Evolutionary conservation across 2,888 invertebrate genomes (phyloP), one percentile per base, ranked within the genome.

Genomic region (Disparrhopalites patrizii): DNA sequence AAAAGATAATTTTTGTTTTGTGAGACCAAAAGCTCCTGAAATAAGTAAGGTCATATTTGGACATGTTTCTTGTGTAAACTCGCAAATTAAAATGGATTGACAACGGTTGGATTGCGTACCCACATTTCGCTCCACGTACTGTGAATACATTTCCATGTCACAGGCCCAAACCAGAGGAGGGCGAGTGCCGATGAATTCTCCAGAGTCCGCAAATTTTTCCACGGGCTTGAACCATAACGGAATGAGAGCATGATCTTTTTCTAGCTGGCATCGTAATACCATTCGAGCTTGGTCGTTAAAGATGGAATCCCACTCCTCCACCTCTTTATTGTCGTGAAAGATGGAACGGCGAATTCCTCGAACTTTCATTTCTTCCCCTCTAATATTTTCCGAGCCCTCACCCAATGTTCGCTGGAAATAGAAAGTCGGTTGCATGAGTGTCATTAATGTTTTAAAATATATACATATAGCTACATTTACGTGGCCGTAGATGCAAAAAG

Each of bases 141-240:
- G 70, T 13, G 73, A 67, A 62, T 73, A 69, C 18, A 75, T 58
- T 31, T 75, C 73, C 33, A 66, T 55, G 52, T 75, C 73, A 69
- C 75, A 75, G 8, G 71, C 72, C 66, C 75, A 73, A 67, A 47
- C 64, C 43, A 63, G 65, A 61, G 15, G 72, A 65, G 40, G 72
- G 18, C 31, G 50, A n/a, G 62, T 67, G 13, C 70, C 72, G 15
- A 68, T 47, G 31, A 70, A 70, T 27, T 70, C 69, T 10, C 68
- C 62, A 23, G 67, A 66, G 4, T 38, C 51, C 8, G 33, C n/a
- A 23, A 28, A 54, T 25, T 66, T 40, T 31, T 52, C 52, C 15
- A 69, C 68, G 13, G 70, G 68, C 61, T 72, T 70, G 43, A 71
- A 73, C 73, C 75, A 73, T 0, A 75, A 63, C 15, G 73, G 73